Evolutionary conservation across 2,888 invertebrate species (phyloP), one percentile per base, ranked within the genome.

Genomic region (Noctua comes): DNA sequence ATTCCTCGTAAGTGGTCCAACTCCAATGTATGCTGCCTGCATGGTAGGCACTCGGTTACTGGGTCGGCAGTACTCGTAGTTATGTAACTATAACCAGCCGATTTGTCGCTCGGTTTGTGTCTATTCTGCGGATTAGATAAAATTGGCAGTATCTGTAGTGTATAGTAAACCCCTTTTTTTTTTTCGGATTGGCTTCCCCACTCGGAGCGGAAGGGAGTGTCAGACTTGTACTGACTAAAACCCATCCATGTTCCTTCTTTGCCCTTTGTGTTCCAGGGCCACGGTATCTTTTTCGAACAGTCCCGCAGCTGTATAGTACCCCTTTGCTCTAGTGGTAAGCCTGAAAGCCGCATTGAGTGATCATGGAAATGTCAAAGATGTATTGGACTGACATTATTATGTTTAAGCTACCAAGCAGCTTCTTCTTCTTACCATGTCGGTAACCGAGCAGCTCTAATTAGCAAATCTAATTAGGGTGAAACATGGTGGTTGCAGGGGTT

Each of bases 11-110:
- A 85, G 85, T 85, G 74, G 54, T 21, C 24, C 68, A 46, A 75
- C 73, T 21, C n/a, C 65, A 36, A 73, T 73, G 40, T 68, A 68
- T 64, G 82, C 59, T 13, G 68, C 59, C 62, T 68, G 79, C 54
- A n/a, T 65, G 62, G 48, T 65, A 68, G 68, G 51, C 73, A 78
- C n/a, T 83, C 88, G 86, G 88, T 80, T 71, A 88, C 46, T 87
- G 76, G 86, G 88, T 83, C 88, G 31, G 68, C 59, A 48, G 73
- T 24, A 54, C 24, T 27, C 4, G 18, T 2, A 0, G 54, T 79
- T 86, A 74, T 62, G 62, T 79, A 83, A 85, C 59, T 27, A 31
- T 8, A 62, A 31, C 16, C 6, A 8, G 27, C 10, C 11, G 48
- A 71, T 65, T 69, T 48, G 73, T 82, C 62, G 51, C 71, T 36